These are phyloP conservation scores for Phaenicophaeus curvirostris DNA, from an alignment of 2,797 vertebrate species.

Conservation along the genomic window DNA sequence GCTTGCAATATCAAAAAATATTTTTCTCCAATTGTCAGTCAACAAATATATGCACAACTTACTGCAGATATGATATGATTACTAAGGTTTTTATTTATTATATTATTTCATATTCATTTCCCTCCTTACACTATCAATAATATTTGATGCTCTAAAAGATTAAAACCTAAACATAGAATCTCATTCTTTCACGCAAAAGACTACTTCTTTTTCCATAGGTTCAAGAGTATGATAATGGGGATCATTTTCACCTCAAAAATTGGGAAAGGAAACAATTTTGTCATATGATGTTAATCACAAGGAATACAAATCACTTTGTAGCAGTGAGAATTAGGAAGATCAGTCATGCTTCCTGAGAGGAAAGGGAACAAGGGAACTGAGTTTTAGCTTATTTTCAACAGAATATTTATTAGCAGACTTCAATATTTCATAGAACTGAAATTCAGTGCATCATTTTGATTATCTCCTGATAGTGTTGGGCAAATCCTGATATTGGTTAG, in stretches of 20 bases:
- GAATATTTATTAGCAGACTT: background rate
- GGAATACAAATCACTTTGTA: background rate
- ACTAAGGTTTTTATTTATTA: background rate
- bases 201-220: background rate
- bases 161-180: background rate
- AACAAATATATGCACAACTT: background rate
- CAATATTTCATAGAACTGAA: background rate
- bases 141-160: background rate
- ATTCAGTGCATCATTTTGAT: background rate
- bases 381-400: background rate
- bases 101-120: background rate
- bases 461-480: background rate
- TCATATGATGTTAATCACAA: background rate
- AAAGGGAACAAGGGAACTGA: background rate
- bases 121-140: background rate
- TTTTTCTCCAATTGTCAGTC: background rate
- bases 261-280: background rate
- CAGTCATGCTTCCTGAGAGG: background rate
- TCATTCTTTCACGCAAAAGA: background rate
- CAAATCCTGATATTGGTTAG: background rate
- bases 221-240: background rate
- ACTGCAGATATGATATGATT: background rate
- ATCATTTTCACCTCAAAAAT: constrained; percentile 2
- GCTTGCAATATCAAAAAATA: background rate
- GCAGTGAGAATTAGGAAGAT: background rate